Evolutionary conservation across 2,797 vertebrate species (phyloP), one percentile per base, ranked within the genome.

Genomic region (Microchirus variegatus): DNA sequence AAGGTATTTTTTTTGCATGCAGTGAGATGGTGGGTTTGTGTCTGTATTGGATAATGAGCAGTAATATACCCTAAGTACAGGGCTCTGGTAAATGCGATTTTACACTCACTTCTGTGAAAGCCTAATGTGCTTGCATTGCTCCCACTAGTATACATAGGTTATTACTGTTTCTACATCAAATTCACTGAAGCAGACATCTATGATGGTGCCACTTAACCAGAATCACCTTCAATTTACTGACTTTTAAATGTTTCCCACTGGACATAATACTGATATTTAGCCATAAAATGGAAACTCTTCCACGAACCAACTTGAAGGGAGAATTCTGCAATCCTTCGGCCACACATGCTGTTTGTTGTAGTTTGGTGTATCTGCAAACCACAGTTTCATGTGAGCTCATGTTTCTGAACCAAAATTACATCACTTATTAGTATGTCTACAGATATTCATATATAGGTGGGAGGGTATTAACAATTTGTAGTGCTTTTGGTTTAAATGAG

Each of bases 1-100:
- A 65, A 62, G 67, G 68, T 71, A 67, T 38, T 80, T 4, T 4
- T 12, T 84, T 83, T 73, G 59, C 57, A 53, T 65, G 55, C 1
- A 5, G 60, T 1, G 40, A 73, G 55, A 70, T 62, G 55, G 59
- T 53, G 49, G 51, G 38, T 61, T 75, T 50, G 69, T 59, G 72
- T 12, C 18, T 62, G 15, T 42, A 60, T 67, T 78, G 44, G 45
- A 22, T 56, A 75, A 83, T 75, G 40, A 76, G 50, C 16, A 15
- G 5, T 53, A 71, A 53, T 59, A 22, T 31, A 38, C 18, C 18
- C 53, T 46, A 73, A 57, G 47, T 49, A 22, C 18, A 72, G 38
- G 14, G 16, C 55, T 61, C 55, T 54, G 45, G 49, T 66, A 44
- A 75, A 72, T 64, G 53, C 19, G 22, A 78, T 74, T 31, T 68